Evolutionary conservation across 2,888 invertebrate species (phyloP).

Genomic region (Mimachlamys varia): DNA sequence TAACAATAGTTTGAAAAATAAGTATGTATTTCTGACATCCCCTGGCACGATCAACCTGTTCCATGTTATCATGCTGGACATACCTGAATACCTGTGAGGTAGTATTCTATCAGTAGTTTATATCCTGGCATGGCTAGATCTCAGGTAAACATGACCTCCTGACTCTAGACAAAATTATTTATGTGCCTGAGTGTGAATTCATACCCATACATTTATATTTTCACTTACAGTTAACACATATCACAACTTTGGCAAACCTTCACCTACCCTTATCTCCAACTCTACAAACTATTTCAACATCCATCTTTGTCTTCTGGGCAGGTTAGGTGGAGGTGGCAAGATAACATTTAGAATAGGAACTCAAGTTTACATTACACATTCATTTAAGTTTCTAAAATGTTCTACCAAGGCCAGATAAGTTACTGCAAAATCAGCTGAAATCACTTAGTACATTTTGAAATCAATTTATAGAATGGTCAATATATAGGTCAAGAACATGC

Average conservation of each 20-base stretch:
- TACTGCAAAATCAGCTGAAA: too few relatives aligned
- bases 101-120: not conserved
- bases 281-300: not conserved
- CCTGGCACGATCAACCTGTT: not conserved
- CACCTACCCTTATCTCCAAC: not conserved
- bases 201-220: not conserved
- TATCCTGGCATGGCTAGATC: not conserved
- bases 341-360: too few relatives aligned
- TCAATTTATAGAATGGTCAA: too few relatives aligned
- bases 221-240: not conserved
- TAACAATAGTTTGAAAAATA: not conserved
- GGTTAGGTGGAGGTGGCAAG: not conserved
- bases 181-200: not conserved
- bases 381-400: too few relatives aligned
- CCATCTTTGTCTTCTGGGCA: not conserved
- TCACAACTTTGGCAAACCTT: conserved; percentile 13
- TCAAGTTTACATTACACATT: not conserved
- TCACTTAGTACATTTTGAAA: too few relatives aligned
- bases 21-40: not conserved
- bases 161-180: not conserved
- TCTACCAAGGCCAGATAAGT: too few relatives aligned
- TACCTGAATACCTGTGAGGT: conserved; percentile 5
- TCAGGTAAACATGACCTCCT: not conserved
- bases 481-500: too few relatives aligned
- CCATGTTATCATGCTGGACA: not conserved